These are phyloP conservation scores for Diabrotica virgifera DNA, from an alignment of 1,140 invertebrate genomes.

Conservation along the genomic window DNA sequence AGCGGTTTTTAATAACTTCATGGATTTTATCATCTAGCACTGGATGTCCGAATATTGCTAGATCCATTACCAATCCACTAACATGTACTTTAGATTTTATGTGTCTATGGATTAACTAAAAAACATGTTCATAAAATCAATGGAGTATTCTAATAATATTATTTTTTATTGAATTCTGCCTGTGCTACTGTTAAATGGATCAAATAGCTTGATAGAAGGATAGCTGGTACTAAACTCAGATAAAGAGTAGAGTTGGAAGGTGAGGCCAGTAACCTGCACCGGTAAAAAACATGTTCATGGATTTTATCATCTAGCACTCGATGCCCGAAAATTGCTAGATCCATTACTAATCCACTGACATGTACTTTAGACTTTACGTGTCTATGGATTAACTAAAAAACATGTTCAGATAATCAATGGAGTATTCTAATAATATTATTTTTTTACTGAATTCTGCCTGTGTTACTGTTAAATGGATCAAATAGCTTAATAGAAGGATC, in stretches of 20 bases:
- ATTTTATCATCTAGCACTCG: constrained; percentile 54
- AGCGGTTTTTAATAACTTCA: constrained; percentile 48
- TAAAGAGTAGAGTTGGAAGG: no score
- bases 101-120: constrained; percentile 28
- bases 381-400: constrained; percentile 26
- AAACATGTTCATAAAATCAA: background rate
- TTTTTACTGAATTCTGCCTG: no score
- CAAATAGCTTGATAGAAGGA: no score
- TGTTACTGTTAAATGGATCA: no score
- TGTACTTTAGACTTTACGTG: constrained; percentile 22
- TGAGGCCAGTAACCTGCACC: no score
- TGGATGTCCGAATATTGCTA: constrained; percentile 59
- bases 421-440: no score
- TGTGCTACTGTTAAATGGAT: no score
- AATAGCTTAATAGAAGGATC: no score
- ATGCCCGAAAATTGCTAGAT: constrained; percentile 61
- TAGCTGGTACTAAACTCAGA: no score
- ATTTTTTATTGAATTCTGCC: no score
- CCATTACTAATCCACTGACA: constrained; percentile 30
- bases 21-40: constrained; percentile 55
- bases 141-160: no score
- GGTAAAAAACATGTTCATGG: constrained; percentile 31
- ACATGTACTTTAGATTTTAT: constrained; percentile 23
- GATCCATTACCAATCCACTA: constrained; percentile 43
- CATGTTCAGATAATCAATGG: background rate